Percentiles rank a stretch among this genome's conserved stretches.
phyloP scores from a whole-genome alignment of 2,888 invertebrate species.

The Diarsia mendica region DNA sequence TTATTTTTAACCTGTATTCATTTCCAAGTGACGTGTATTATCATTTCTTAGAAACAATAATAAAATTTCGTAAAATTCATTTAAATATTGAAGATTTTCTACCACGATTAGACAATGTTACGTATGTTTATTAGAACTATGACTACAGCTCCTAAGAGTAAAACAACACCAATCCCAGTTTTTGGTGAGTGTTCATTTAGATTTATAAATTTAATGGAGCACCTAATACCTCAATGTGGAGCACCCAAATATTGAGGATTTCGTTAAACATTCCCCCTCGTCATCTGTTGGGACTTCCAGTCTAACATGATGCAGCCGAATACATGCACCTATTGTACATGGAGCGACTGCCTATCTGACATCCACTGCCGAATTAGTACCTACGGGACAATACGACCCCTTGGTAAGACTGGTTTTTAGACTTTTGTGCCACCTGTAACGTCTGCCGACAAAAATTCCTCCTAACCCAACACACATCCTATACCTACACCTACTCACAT shows the following conservation, averaged over 20 bases:
- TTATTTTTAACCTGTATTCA: slow-evolving; percentile 15
- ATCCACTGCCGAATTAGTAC: too few relatives aligned
- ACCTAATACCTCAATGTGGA: too few relatives aligned
- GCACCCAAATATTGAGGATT: not conserved
- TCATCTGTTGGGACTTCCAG: too few relatives aligned
- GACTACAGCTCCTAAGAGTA: slow-evolving; percentile 45
- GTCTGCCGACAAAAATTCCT: too few relatives aligned
- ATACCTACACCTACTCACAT: not conserved
- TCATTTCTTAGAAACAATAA: not conserved
- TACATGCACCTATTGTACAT: too few relatives aligned
- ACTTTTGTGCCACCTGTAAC: too few relatives aligned
- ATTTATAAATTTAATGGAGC: not conserved
- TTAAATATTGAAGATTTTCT: not conserved
- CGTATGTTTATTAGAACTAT: slow-evolving; percentile 71
- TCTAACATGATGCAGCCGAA: too few relatives aligned
- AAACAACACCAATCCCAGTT: slow-evolving; percentile 75
- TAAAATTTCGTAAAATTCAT: not conserved
- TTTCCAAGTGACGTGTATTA: slow-evolving; percentile 2
- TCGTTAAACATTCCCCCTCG: not conserved
- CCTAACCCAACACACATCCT: too few relatives aligned
- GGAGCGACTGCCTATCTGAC: too few relatives aligned
- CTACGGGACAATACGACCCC: too few relatives aligned
- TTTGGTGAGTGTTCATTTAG: slow-evolving; percentile 74
- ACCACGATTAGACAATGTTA: slow-evolving; percentile 65
- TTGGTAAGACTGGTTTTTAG: too few relatives aligned